phyloP scores from a whole-genome alignment of 2,113 vertebrate genomes.

The Gymnorhina tibicen region DNA sequence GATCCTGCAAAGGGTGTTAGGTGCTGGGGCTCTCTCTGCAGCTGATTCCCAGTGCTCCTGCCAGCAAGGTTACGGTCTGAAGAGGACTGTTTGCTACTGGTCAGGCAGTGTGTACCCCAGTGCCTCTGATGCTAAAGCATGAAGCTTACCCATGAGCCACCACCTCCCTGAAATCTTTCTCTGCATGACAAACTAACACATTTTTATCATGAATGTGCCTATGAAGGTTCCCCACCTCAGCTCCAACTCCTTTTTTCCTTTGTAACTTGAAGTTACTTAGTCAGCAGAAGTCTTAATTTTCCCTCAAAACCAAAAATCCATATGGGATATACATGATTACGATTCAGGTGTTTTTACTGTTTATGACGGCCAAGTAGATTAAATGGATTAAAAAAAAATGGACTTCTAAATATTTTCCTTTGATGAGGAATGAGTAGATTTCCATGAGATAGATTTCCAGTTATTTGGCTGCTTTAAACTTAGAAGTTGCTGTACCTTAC shows the following conservation, averaged over 20 bases:
- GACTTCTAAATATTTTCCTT: background rate
- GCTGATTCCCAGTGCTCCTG: accelerated
- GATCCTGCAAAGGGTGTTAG: background rate
- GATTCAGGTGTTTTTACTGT: background rate
- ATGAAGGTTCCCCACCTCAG: background rate
- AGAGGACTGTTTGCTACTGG: background rate
- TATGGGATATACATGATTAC: background rate
- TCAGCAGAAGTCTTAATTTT: background rate
- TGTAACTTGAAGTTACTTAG: background rate
- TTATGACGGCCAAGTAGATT: background rate
- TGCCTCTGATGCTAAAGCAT: accelerated
- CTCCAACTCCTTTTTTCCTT: background rate
- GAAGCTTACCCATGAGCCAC: background rate
- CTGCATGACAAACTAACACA: accelerated
- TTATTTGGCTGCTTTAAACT: background rate
- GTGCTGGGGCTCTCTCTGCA: background rate
- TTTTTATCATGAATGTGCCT: background rate
- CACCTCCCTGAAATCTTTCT: background rate
- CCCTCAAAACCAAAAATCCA: background rate
- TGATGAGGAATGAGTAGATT: background rate
- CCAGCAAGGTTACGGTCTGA: background rate
- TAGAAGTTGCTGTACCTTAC: background rate
- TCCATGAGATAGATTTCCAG: background rate
- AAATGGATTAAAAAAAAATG: background rate
- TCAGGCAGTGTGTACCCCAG: accelerated